These are phyloP conservation scores for Luperina testacea DNA, from an alignment of 2,888 invertebrate genomes.

Conservation along the genomic window DNA sequence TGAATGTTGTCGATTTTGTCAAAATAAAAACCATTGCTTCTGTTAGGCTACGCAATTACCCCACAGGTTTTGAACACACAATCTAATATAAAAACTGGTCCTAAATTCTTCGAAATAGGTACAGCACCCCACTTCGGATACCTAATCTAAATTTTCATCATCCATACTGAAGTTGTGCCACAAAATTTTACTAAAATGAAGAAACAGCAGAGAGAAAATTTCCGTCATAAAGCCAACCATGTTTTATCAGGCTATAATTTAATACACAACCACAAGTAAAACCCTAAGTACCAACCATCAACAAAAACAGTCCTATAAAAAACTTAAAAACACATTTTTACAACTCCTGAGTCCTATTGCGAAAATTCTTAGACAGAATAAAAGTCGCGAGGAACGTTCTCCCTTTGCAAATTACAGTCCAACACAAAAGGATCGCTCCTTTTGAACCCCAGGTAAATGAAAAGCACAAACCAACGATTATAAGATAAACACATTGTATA, in stretches of 20 bases:
- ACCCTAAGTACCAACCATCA: constrained; percentile 8
- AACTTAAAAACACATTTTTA: constrained; percentile 36
- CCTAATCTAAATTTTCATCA: not conserved
- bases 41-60: too few species aligned
- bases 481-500: constrained; percentile 58
- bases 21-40: too few species aligned
- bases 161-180: not conserved
- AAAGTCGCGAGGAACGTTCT: constrained; percentile 7
- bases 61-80: not conserved
- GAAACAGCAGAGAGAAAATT: not conserved
- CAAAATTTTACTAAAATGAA: not conserved
- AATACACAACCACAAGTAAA: constrained; percentile 13
- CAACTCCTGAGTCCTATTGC: constrained; percentile 13
- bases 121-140: not conserved
- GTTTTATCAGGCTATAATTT: not conserved
- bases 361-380: constrained; percentile 38
- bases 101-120: not conserved
- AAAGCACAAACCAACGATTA: constrained; percentile 66
- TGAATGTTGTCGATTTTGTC: too few species aligned
- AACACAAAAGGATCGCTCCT: constrained; percentile 49
- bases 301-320: constrained; percentile 4
- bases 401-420: constrained; percentile 50
- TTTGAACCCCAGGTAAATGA: constrained; percentile 65
- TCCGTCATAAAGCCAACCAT: not conserved
- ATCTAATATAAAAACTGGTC: not conserved